Conservation (phyloP, 2,113 vertebrate species). For the Pitta sordida region DNA sequence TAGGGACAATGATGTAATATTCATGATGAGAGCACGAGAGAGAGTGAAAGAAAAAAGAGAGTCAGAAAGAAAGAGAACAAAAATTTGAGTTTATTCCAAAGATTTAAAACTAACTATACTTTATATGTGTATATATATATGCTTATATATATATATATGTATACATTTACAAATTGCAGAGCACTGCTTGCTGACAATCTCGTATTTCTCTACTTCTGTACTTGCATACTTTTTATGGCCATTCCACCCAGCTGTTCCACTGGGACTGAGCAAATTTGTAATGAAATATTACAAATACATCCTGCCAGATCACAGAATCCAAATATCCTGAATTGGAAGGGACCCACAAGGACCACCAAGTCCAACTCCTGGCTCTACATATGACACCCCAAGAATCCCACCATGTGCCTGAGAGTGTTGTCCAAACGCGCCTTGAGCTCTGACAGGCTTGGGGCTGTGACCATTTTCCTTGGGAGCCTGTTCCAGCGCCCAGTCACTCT, state of each 20-base stretch:
- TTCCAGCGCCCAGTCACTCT: background rate
- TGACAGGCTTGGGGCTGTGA: background rate
- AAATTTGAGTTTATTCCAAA: slow-evolving; percentile 82
- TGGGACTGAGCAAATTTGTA: slow-evolving; percentile 54
- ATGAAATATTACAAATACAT: slow-evolving; percentile 74
- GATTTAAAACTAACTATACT: slow-evolving; percentile 77
- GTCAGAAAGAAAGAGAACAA: slow-evolving; percentile 56
- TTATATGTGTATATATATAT: slow-evolving; percentile 63
- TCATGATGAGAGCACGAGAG: slow-evolving; percentile 53
- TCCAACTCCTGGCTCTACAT: background rate
- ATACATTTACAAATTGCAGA: slow-evolving; percentile 72
- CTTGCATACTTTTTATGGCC: slow-evolving; percentile 72
- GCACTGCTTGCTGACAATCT: slow-evolving; percentile 85
- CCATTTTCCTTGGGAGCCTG: background rate
- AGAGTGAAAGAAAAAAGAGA: background rate
- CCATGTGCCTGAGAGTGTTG: background rate
- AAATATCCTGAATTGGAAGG: background rate
- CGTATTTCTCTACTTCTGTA: slow-evolving; percentile 73
- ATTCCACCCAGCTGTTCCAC: slow-evolving; percentile 67
- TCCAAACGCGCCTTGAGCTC: background rate
- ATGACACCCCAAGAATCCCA: background rate
- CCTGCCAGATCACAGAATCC: slow-evolving; percentile 38
- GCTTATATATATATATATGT: slow-evolving; percentile 41
- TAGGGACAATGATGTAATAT: slow-evolving; percentile 69
- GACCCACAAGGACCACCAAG: background rate